Conservation (phyloP, 1,140 invertebrate genomes). For the Drosophila varians region DNA sequence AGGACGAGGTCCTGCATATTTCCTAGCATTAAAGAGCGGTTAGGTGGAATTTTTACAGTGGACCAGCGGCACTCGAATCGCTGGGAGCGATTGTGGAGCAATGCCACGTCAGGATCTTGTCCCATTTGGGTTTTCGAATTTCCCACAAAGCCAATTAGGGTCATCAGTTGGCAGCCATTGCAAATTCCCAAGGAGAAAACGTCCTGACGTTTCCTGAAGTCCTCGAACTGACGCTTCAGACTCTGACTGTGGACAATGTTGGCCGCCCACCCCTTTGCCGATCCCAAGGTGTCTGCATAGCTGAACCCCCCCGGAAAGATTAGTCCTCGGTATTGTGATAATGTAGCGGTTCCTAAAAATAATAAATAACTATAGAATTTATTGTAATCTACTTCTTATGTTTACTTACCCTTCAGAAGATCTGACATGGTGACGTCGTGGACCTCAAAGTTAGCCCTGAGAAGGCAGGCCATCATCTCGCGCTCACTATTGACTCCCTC, state of each 20-base stretch:
- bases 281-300: conserved; percentile 98
- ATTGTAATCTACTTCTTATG: not conserved
- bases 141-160: conserved; percentile 92
- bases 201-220: conserved; percentile 89
- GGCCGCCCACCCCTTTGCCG: conserved; percentile 98
- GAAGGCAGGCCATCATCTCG: conserved; percentile 98
- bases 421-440: conserved; percentile 97
- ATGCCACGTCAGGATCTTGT: conserved; percentile 86
- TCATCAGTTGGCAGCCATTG: conserved; percentile 98
- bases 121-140: conserved; percentile 8
- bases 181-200: conserved; percentile 98
- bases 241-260: conserved; percentile 91
- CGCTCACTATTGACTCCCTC: conserved; percentile 98
- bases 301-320: conserved; percentile 99
- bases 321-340: conserved; percentile 93
- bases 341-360: conserved; percentile 84
- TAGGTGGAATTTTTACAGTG: conserved; percentile 89
- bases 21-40: conserved; percentile 92
- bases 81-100: conserved; percentile 94
- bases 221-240: conserved; percentile 88
- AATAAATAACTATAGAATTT: not conserved
- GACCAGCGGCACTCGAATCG: conserved; percentile 95
- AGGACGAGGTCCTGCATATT: conserved; percentile 93
- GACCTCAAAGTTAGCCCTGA: conserved; percentile 95
- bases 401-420: conserved; percentile 86